Evolutionary conservation across 2,113 vertebrate species (phyloP).

Genomic region (Pogona vitticeps): DNA sequence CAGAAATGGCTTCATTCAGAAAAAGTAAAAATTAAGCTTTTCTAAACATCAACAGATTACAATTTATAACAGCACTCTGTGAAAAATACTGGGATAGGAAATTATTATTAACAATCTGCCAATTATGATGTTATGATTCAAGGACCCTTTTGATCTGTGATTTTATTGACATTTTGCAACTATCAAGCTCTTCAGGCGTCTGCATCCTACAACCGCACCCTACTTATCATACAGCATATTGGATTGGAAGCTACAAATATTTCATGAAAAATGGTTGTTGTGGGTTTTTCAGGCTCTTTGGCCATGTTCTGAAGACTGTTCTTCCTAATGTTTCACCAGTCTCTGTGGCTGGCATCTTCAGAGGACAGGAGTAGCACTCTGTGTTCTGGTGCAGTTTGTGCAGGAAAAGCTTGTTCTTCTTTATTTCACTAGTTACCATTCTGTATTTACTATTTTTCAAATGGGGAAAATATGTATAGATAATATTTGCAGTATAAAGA

Average conservation of each 20-base stretch:
- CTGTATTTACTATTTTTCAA: neutral
- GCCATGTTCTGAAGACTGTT: too few relatives aligned
- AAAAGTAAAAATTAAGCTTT: slow-evolving; percentile 44
- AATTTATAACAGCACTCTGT: neutral
- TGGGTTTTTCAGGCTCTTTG: too few relatives aligned
- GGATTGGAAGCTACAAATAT: too few relatives aligned
- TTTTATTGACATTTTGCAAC: neutral
- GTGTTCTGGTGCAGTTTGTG: too few relatives aligned
- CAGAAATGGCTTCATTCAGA: neutral
- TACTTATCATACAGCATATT: too few relatives aligned
- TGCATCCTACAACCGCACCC: neutral
- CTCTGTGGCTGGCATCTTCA: too few relatives aligned
- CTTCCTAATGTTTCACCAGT: too few relatives aligned
- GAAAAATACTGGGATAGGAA: neutral
- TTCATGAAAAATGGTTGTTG: too few relatives aligned
- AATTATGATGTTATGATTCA: neutral
- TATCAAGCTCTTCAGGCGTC: neutral
- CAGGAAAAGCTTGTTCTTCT: neutral
- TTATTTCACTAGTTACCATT: neutral
- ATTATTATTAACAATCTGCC: neutral
- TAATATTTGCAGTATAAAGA: neutral
- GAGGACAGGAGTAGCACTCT: too few relatives aligned
- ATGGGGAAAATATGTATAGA: neutral
- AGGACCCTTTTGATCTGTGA: neutral
- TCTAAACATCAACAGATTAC: neutral